Percentiles rank a stretch among this genome's conserved stretches.
These are phyloP conservation scores for Onychostoma macrolepis DNA, from an alignment of 2,113 vertebrate species.

Conservation along the genomic window DNA sequence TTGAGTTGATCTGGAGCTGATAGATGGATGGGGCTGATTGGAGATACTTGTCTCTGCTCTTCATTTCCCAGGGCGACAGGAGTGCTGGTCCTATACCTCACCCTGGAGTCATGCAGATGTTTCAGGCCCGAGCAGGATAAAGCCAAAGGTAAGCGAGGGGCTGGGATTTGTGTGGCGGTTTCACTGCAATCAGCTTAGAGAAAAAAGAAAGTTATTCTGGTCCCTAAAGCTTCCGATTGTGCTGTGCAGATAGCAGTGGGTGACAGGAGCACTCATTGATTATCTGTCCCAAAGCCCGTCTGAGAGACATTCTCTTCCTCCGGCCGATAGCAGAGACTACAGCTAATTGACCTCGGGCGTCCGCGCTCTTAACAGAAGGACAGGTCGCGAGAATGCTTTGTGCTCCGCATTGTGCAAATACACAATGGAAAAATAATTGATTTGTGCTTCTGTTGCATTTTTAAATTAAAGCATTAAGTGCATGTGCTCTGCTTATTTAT, in stretches of 20 bases:
- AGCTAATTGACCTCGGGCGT: constrained; percentile 59
- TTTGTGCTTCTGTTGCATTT: background rate
- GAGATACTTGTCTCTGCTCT: constrained; percentile 22
- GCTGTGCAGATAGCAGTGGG: constrained; percentile 44
- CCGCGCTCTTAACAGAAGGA: background rate
- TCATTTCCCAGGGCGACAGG: constrained; percentile 28
- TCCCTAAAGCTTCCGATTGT: constrained; percentile 34
- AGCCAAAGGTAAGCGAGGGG: background rate
- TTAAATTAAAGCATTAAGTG: background rate
- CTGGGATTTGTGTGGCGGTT: constrained; percentile 12
- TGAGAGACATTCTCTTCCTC: constrained; percentile 56
- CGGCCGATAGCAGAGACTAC: constrained; percentile 35
- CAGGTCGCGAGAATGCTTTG: constrained; percentile 15
- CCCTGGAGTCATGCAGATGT: constrained; percentile 23
- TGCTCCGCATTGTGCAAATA: background rate
- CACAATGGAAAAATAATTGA: constrained; percentile 16
- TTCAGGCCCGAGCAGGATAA: background rate
- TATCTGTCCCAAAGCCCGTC: constrained; percentile 49
- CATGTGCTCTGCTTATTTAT: background rate
- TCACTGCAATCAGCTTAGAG: constrained; percentile 18
- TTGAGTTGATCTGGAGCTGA: constrained; percentile 45
- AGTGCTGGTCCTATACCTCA: background rate
- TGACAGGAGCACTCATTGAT: constrained; percentile 63
- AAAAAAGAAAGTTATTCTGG: constrained; percentile 34
- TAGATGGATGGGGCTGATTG: constrained; percentile 49